Evolutionary conservation across 92 coral and sea anemone species (phyloP).

Genomic region (Epizoanthus ramosus): DNA sequence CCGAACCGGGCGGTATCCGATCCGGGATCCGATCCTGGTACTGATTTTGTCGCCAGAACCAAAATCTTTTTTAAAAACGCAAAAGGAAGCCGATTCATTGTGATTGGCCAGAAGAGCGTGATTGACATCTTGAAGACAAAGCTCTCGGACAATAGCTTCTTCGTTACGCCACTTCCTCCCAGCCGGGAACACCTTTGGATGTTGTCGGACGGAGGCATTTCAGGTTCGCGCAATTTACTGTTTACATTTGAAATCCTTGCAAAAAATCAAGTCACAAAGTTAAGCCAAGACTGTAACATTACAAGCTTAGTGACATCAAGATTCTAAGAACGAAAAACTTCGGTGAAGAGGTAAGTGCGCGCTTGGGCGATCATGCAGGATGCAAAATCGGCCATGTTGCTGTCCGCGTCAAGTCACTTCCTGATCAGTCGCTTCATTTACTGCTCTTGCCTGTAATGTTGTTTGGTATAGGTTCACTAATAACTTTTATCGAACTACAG

Average conservation of each 20-base stretch:
- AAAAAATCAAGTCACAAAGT: background rate
- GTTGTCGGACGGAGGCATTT: background rate
- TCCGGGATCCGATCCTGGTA: no score
- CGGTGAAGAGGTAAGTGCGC: background rate
- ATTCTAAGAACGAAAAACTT: background rate
- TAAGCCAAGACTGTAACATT: slow-evolving; percentile 17
- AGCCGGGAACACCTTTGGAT: slow-evolving; percentile 36
- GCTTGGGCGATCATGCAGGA: slow-evolving; percentile 21
- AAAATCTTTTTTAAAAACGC: background rate
- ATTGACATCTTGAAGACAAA: slow-evolving; percentile 28
- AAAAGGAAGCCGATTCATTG: slow-evolving; percentile 2
- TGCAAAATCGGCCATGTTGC: slow-evolving; percentile 41
- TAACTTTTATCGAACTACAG: background rate
- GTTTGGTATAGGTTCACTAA: background rate
- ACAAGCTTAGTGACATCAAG: slow-evolving; percentile 4
- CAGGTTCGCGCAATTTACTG: slow-evolving; percentile 23
- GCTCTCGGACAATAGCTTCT: slow-evolving; percentile 9
- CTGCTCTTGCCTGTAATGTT: background rate
- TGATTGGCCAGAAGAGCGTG: slow-evolving; percentile 23
- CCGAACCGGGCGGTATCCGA: no score
- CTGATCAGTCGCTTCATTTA: slow-evolving; percentile 29
- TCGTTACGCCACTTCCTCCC: slow-evolving; percentile 37
- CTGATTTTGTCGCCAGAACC: no score
- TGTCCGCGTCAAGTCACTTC: slow-evolving; percentile 30
- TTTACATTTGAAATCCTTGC: slow-evolving; percentile 26